phyloP scores from a whole-genome alignment of 2,113 vertebrate genomes.

The Isichthys henryi region DNA sequence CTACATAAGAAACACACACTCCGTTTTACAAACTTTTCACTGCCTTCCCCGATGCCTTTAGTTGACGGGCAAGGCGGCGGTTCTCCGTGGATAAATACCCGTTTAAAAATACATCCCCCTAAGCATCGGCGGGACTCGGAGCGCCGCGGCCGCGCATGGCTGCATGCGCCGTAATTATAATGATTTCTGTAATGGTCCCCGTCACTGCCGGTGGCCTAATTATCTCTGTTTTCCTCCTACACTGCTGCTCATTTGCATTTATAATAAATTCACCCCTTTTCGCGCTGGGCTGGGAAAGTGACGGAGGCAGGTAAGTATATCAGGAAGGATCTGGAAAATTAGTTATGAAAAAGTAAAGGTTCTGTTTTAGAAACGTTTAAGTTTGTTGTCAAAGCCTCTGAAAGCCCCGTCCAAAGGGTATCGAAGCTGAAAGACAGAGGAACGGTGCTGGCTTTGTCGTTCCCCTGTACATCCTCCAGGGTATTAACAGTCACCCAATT shows the following conservation, averaged over 20 bases:
- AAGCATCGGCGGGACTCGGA: neutral
- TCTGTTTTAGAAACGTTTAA: neutral
- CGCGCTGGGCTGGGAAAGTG: neutral
- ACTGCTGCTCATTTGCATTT: neutral
- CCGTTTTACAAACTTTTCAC: neutral
- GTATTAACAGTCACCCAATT: neutral
- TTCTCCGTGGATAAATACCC: slow-evolving; percentile 2
- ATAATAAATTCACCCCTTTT: slow-evolving; percentile 1
- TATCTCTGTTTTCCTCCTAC: slow-evolving; percentile 10
- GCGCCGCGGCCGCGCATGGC: neutral
- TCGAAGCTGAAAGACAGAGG: neutral
- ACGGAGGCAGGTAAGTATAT: neutral
- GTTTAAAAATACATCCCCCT: slow-evolving; percentile 5
- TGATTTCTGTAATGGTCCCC: slow-evolving; percentile 7
- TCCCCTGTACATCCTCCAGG: neutral
- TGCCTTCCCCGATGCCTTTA: neutral
- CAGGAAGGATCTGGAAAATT: neutral
- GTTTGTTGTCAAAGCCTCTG: neutral
- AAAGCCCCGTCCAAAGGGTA: neutral
- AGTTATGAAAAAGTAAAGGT: neutral
- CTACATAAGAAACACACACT: neutral
- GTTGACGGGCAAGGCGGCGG: neutral
- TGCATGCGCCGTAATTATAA: slow-evolving; percentile 1
- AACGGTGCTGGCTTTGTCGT: neutral
- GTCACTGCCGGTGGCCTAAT: slow-evolving; percentile 2